Base-by-base conservation (phyloP, 2,113 vertebrate genomes). In the Microtus oregoni region DNA sequence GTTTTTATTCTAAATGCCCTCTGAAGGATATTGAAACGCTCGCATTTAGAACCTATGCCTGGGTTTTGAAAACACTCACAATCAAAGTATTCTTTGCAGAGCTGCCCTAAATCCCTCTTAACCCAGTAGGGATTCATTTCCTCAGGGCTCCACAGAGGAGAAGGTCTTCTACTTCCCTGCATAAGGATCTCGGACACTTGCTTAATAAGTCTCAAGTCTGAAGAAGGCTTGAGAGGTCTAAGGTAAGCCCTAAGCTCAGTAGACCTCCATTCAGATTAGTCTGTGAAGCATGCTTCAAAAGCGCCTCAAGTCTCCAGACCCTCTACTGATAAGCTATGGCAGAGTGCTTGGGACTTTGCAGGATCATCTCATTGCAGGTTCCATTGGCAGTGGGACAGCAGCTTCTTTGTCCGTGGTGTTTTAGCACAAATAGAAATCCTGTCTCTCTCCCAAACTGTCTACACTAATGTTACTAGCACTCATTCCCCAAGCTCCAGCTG, bases 21-120 rank as follows among this genome's bases (percentile, higher is more conserved):
- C 41, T 83, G 65, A 24, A 89, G 87, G 28, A 91, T 1, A 96
- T 89, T 72, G 95, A 7, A 22, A 68, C 0, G 13, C 77, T 97
- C 96, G 97, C 82, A 89, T 92, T 94, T 93, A 73, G 94, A 97
- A 97, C 85, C 89, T 86, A 55, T 61, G 81, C 55, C 81, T 79
- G 73, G 88, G 86, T 96, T 96, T 89, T 92, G 86, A 97, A 96
- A 94, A 92, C 52, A 91, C 35, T 95, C 44, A 38, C 38, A 94
- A 92, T 93, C 90, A 95, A 94, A 65, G 82, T 44, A 77, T 94
- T 95, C 87, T 95, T 96, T 94, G 86, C 70, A 92, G 92, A 87
- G 61, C 38, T 92, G 94, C 89, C 76, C 94, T 86, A 91, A 97
- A 97, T 96, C 94, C 97, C 73, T 95, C 92, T 96, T 95, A 94